Percentiles rank a stretch among this genome's conserved stretches.
Conservation (phyloP, 2,888 invertebrate genomes). For the Stenchaetothrips biformis region DNA sequence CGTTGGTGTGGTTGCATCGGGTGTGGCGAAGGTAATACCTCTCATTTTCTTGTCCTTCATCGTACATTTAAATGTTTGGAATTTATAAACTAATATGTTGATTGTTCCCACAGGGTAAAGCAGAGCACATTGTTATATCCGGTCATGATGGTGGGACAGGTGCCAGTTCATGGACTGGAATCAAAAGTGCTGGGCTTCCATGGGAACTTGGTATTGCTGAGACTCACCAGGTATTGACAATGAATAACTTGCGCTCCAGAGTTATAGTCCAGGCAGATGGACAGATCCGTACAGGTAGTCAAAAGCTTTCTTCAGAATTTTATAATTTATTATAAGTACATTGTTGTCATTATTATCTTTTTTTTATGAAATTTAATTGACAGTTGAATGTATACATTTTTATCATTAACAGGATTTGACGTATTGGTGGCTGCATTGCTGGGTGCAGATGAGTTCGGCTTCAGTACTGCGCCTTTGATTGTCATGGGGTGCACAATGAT, state of each 20-base stretch:
- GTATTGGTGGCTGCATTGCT: conserved; percentile 91
- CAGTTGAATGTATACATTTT: conserved; percentile 3
- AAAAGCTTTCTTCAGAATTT: too few species aligned
- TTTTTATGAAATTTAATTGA: background rate
- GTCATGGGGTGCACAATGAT: conserved; percentile 99
- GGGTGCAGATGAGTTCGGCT: conserved; percentile 98
- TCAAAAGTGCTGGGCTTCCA: conserved; percentile 94
- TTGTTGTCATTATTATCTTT: conserved; percentile 9
- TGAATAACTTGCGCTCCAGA: conserved; percentile 88
- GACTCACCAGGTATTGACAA: conserved; percentile 92
- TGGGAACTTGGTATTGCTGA: conserved; percentile 99
- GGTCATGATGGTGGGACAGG: conserved; percentile 99
- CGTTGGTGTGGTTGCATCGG: conserved; percentile 97
- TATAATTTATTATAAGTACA: too few species aligned
- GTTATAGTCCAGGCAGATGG: conserved; percentile 96
- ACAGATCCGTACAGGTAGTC: conserved; percentile 76
- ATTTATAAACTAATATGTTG: conserved; percentile 28
- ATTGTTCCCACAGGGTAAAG: conserved; percentile 68
- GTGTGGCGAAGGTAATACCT: conserved; percentile 80
- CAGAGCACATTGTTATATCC: conserved; percentile 96
- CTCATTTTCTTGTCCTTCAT: background rate
- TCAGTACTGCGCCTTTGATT: conserved; percentile 96
- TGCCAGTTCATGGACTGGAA: conserved; percentile 98
- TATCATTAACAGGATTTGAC: conserved; percentile 66
- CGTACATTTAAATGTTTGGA: conserved; percentile 28